Evolutionary conservation across 2,888 invertebrate species (phyloP).

Genomic region (Amblyjoppa fuscipennis): DNA sequence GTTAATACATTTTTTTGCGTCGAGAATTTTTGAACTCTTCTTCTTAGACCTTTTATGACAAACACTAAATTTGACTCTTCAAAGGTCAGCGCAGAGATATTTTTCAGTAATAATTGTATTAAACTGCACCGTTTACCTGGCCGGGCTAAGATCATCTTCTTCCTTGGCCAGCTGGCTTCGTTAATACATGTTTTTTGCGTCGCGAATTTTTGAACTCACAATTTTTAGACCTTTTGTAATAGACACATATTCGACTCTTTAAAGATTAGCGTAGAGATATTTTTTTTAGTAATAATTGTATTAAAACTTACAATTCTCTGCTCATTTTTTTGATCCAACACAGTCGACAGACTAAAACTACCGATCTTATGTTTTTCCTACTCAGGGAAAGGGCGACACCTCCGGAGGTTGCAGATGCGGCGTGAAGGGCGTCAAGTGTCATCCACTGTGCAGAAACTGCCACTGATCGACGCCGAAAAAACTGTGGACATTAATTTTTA

Average conservation of each 20-base stretch:
- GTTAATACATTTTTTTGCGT: neutral
- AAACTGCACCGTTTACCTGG: neutral
- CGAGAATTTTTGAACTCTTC: too few species aligned
- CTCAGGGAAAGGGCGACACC: conserved; percentile 92
- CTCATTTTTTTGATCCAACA: neutral
- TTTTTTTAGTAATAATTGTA: conserved; percentile 5
- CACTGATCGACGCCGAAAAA: conserved; percentile 86
- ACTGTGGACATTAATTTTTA: neutral
- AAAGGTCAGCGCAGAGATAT: neutral
- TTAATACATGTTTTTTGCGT: neutral
- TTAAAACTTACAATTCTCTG: neutral
- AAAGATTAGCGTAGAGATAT: neutral
- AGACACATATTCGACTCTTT: neutral
- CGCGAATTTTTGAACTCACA: neutral
- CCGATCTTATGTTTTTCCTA: conserved; percentile 55
- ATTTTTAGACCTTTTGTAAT: neutral
- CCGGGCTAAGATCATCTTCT: neutral
- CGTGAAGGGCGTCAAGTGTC: conserved; percentile 92
- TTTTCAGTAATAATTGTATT: too few species aligned
- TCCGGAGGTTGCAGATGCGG: conserved; percentile 94
- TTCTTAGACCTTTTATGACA: neutral
- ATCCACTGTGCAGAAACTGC: conserved; percentile 95
- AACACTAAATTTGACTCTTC: neutral
- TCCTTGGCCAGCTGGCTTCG: neutral
- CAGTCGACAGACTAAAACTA: neutral